phyloP scores from a whole-genome alignment of 2,113 vertebrate species.

The Antechinus flavipes region DNA sequence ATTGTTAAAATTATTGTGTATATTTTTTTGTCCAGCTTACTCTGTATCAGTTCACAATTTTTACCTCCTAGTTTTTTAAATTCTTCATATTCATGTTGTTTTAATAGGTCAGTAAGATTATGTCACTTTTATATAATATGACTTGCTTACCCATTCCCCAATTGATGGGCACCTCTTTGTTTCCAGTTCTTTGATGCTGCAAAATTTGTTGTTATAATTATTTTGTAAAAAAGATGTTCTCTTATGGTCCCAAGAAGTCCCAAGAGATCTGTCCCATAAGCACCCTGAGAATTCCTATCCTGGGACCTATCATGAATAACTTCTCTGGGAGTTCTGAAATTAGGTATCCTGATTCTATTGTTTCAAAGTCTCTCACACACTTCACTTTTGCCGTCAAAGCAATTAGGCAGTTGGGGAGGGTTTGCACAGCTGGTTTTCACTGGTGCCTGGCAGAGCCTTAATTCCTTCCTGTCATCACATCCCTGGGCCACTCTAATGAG shows the following conservation, averaged over 20 bases:
- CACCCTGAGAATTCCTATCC: background rate
- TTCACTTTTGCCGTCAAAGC: slow-evolving; percentile 37
- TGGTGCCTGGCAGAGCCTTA: slow-evolving; percentile 67
- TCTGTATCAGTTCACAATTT: background rate
- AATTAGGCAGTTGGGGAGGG: background rate
- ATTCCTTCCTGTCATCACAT: slow-evolving; percentile 80
- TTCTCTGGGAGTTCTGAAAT: slow-evolving; percentile 2
- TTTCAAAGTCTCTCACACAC: slow-evolving; percentile 3
- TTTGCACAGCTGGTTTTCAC: slow-evolving; percentile 16
- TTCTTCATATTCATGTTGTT: background rate
- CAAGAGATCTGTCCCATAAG: slow-evolving; percentile 12
- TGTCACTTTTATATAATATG: background rate
- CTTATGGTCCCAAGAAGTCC: slow-evolving; percentile 57
- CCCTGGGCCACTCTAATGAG: slow-evolving; percentile 54
- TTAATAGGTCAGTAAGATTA: background rate
- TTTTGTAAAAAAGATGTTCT: slow-evolving; percentile 66
- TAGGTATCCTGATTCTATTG: slow-evolving; percentile 16
- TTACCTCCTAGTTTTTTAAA: background rate
- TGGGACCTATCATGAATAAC: background rate
- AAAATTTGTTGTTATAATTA: background rate
- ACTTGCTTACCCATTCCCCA: background rate
- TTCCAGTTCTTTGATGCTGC: background rate
- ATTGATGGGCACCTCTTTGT: background rate
- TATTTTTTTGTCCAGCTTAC: background rate
- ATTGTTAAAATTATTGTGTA: background rate